Conservation (phyloP, 2,113 vertebrate species). For the Cyprinodon brontotheroides region DNA sequence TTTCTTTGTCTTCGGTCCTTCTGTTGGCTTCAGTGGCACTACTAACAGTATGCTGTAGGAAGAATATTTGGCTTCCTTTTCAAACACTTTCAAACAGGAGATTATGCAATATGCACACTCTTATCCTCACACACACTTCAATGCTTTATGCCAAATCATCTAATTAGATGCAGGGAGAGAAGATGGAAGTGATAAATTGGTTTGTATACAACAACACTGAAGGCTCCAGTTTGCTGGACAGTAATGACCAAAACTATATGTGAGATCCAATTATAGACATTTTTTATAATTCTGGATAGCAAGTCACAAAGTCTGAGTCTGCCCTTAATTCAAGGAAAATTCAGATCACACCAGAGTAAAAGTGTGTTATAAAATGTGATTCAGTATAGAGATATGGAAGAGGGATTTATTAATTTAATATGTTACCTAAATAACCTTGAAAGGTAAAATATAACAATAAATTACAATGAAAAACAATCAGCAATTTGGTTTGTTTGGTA, state of each 20-base stretch:
- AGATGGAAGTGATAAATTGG: neutral
- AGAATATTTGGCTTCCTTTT: constrained; percentile 45
- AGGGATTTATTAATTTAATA: too few species aligned
- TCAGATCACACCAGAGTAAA: neutral
- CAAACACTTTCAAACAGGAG: constrained; percentile 39
- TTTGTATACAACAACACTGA: neutral
- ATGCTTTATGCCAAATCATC: constrained; percentile 29
- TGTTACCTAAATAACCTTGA: too few species aligned
- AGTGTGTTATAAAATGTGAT: neutral
- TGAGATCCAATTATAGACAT: neutral
- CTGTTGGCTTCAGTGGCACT: constrained; percentile 42
- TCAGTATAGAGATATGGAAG: too few species aligned
- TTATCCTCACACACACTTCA: constrained; percentile 7
- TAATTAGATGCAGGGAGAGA: constrained; percentile 33
- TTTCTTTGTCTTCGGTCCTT: constrained; percentile 33
- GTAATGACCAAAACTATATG: neutral
- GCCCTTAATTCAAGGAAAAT: too few species aligned
- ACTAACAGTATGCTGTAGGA: constrained; percentile 46
- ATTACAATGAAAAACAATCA: too few species aligned
- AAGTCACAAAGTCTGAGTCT: neutral
- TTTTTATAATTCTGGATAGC: neutral
- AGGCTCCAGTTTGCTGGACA: neutral
- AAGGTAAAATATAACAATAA: too few species aligned
- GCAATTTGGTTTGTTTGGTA: neutral
- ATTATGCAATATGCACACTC: constrained; percentile 48